Evolutionary conservation across 2,888 invertebrate species (phyloP), one percentile per base, ranked within the genome.

Genomic region (Cyaniris semiargus): DNA sequence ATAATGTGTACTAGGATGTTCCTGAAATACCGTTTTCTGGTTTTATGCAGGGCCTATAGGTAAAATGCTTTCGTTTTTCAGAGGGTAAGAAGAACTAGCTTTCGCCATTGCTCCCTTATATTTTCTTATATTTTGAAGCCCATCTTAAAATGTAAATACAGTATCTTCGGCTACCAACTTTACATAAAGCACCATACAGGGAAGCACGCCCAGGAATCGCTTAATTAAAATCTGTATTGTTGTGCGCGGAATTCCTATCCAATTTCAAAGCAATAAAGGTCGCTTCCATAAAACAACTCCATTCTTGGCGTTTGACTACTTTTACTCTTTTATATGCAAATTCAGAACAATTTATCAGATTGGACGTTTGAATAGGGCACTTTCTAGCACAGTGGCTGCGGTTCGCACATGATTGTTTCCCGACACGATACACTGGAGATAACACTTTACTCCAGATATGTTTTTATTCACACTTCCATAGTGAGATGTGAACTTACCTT

Each of bases 321-420:
- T 76, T 71, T 71, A 21, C 74, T 74, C 88, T 88, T 91, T 90
- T 90, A 90, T 89, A 91, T 91, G 91, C 89, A 90, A 90, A 92
- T 91, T 83, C 84, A 80, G 84, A 82, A 84, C 88, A 92, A 92
- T 92, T 92, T 92, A 92, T 92, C 92, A 92, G 86, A 81, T 82
- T 80, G 81, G 92, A 92, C 92, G 85, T 89, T 87, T 92, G 88
- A 92, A 92, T 92, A 48, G 90, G 84, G 81, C 82, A 86, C 84
- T 87, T 87, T 87, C 85, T 77, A 72, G 72, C 44, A 38, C 71
- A 72, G 72, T 4, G 38, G 4, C 48, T 74, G 48, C 23, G 3
- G 15, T 74, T 74, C 74, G 15, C 74, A 74, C 8, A 74, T 72
- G 13, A 74, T 74, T 74, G 74, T 74, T 23, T 1, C n/a, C 18